These are phyloP conservation scores for Amorpha juglandis DNA, from an alignment of 2,888 invertebrate genomes.

Conservation along the genomic window DNA sequence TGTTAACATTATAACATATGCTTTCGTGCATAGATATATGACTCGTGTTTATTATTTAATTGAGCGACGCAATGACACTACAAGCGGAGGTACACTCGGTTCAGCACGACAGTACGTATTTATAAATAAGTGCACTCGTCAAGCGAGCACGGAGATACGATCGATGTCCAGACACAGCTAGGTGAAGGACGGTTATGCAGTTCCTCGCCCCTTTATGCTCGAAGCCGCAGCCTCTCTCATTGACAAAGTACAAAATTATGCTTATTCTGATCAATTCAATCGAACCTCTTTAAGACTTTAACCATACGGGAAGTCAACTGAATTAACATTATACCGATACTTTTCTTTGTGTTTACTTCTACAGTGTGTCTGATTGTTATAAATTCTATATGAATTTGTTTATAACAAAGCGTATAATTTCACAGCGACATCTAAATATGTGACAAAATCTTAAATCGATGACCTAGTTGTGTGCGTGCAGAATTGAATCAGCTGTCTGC, in stretches of 20 bases:
- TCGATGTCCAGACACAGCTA: slow-evolving; percentile 74
- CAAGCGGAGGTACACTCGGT: slow-evolving; percentile 24
- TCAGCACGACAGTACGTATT: slow-evolving; percentile 39
- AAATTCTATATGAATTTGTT: not conserved
- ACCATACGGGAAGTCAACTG: slow-evolving; percentile 12
- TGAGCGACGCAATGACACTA: slow-evolving; percentile 22
- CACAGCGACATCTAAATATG: not conserved
- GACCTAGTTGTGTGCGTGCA: slow-evolving; percentile 38
- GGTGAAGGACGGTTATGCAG: slow-evolving; percentile 78
- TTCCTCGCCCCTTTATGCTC: slow-evolving; percentile 61
- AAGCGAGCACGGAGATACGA: slow-evolving; percentile 65
- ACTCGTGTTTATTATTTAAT: slow-evolving; percentile 31
- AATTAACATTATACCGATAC: not conserved
- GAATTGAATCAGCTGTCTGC: slow-evolving; percentile 72
- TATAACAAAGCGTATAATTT: not conserved
- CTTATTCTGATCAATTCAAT: not conserved
- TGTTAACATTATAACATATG: slow-evolving; percentile 40
- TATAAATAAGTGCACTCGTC: slow-evolving; percentile 75
- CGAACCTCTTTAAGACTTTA: slow-evolving; percentile 9
- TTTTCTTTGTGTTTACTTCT: slow-evolving; percentile 7
- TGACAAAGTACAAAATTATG: slow-evolving; percentile 39
- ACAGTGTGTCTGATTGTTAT: not conserved
- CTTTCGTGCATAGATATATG: slow-evolving; percentile 50
- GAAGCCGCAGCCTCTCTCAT: slow-evolving; percentile 45
- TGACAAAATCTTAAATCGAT: slow-evolving; percentile 27